Base-by-base conservation (phyloP, 2,888 invertebrate species). In the Scaptodrosophila latifasciaeformis region DNA sequence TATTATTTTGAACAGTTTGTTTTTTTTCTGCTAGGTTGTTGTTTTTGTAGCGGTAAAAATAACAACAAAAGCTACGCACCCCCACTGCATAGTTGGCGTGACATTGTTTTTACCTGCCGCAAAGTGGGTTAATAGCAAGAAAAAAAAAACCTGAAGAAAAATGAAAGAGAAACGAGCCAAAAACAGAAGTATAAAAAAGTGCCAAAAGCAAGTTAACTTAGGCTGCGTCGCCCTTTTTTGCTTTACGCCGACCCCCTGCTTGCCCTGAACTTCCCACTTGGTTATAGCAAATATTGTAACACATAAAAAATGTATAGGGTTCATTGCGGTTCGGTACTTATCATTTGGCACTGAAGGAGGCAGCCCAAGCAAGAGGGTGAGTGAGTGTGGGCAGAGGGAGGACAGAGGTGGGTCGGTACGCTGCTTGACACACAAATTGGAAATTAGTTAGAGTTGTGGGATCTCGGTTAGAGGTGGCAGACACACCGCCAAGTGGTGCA, bases 381-480 rank as follows among this genome's bases (percentile, higher is more conserved):
- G n/a, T n/a, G n/a, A n/a, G n/a, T n/a, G n/a, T n/a, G n/a, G n/a
- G n/a, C n/a, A n/a, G n/a, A n/a, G 13, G 37, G 13, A 13, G 3
- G 12, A 13, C 35, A 10, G 7, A 10, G 19, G 1, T 40, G 19
- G 2, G 3, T 44, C 10, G n/a, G 9, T 44, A 10, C 30, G 27
- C 10, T 17, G n/a, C 37, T 48, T 48, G 48, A 48, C 48, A 39
- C 29, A 48, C 48, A 48, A 48, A 48, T 48, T 48, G 37, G 27
- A 48, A 48, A 39, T 39, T 37, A 48, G 37, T 43, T 43, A 13
- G 15, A 40, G 18, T 18, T 9, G 43, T 4, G 12, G 40, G 4
- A 5, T 4, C 12, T 24, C 13, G 29, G 10, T 30, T 27, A n/a
- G 37, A 37, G 24, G 15, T 27, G 48, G 29, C 37, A 5, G 15